Evolutionary conservation across 1,140 invertebrate species (phyloP).

Genomic region (Formica exsecta): DNA sequence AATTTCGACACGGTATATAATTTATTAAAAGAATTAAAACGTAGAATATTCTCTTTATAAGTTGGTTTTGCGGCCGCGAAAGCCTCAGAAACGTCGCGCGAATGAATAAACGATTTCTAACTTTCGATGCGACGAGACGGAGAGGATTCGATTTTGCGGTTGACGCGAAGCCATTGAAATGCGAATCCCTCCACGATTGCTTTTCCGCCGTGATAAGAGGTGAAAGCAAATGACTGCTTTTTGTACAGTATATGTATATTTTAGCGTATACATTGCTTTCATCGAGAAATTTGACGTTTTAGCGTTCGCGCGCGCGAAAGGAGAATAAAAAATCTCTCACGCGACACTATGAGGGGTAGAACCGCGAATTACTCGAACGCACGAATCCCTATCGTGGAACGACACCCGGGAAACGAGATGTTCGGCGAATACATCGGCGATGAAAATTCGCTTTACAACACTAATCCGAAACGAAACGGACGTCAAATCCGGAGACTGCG

Average conservation of each 20-base stretch:
- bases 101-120: conserved; percentile 45
- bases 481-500: conserved; percentile 38
- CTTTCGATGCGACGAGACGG: conserved; percentile 29
- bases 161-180: neutral
- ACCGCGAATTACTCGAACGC: conserved; percentile 1
- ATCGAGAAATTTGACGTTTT: too few relatives aligned
- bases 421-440: neutral
- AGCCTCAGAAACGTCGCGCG: neutral
- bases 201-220: conserved; percentile 16
- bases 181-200: neutral
- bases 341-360: neutral
- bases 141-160: conserved; percentile 1
- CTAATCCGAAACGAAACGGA: conserved; percentile 40
- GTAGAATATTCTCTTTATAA: neutral
- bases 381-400: neutral
- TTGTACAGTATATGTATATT: neutral
- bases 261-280: too few relatives aligned
- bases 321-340: neutral
- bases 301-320: neutral
- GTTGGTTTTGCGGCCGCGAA: conserved; percentile 12
- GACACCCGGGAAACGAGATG: neutral
- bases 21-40: conserved; percentile 1
- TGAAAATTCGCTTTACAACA: conserved; percentile 19
- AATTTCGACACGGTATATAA: neutral
- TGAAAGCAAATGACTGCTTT: conserved; percentile 15